Conservation (phyloP, 2,888 invertebrate genomes). For the Tryphoninae sp. region DNA sequence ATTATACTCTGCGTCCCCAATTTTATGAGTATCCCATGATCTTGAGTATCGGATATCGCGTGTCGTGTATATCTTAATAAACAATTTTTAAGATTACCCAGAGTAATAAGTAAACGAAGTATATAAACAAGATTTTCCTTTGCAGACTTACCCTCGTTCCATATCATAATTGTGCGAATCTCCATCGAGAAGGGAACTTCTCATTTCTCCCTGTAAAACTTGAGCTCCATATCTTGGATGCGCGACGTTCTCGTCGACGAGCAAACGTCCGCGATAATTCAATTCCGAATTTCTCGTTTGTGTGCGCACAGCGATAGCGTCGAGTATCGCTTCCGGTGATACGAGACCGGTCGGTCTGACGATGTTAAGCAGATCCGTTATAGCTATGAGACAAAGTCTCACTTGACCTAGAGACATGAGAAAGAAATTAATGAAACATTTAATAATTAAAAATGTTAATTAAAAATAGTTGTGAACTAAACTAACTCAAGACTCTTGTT, state of each 20-base stretch:
- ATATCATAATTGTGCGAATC: constrained; percentile 94
- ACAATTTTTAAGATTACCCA: neutral
- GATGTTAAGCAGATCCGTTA: constrained; percentile 92
- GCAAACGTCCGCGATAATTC: constrained; percentile 92
- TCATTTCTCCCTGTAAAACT: constrained; percentile 95
- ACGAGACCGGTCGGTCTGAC: constrained; percentile 94
- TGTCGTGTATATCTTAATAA: constrained; percentile 89
- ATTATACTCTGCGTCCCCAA: constrained; percentile 93
- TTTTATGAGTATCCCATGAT: constrained; percentile 93
- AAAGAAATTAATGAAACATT: neutral
- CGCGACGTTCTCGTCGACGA: constrained; percentile 96
- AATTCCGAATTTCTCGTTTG: constrained; percentile 90
- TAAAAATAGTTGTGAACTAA: too few species aligned
- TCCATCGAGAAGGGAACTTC: constrained; percentile 93
- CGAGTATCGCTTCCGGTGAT: constrained; percentile 94
- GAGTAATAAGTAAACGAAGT: neutral
- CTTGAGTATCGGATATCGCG: constrained; percentile 89
- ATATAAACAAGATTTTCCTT: constrained; percentile 14
- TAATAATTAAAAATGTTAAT: neutral
- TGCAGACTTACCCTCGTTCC: constrained; percentile 88
- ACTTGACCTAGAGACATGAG: constrained; percentile 73
- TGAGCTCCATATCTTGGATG: constrained; percentile 90
- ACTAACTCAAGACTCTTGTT: constrained; percentile 72
- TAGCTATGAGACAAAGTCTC: constrained; percentile 93
- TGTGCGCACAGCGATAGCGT: constrained; percentile 95